Percentiles rank a stretch among this genome's conserved stretches.
phyloP scores from a whole-genome alignment of 2,113 vertebrate species.

The Parotia lawesii region DNA sequence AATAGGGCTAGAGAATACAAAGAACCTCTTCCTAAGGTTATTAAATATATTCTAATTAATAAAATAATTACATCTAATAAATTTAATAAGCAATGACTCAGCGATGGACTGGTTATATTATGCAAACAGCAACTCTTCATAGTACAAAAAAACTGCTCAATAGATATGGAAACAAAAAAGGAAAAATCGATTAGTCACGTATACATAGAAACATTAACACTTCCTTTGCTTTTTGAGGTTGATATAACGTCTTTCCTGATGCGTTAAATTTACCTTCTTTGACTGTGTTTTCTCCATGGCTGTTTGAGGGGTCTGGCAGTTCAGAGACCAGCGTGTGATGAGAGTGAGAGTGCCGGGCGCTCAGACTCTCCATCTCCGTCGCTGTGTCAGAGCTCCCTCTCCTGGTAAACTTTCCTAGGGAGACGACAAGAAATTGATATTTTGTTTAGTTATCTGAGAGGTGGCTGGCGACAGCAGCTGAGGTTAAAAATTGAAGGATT shows the following conservation, averaged over 20 bases:
- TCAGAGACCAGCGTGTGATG: conserved; percentile 91
- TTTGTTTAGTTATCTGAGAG: not conserved
- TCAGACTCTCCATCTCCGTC: conserved; percentile 90
- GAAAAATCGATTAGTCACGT: not conserved
- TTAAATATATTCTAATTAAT: not conserved
- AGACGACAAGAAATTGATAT: not conserved
- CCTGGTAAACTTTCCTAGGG: conserved; percentile 88
- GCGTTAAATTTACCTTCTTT: conserved; percentile 81
- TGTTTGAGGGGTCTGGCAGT: conserved; percentile 92
- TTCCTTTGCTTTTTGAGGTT: not conserved
- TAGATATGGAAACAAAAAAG: accelerated
- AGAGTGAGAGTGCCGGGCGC: conserved; percentile 89
- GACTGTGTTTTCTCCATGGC: conserved; percentile 90
- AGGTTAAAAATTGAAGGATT: not conserved
- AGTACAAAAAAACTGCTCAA: not conserved
- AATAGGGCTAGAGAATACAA: not conserved
- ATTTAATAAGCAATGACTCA: not conserved
- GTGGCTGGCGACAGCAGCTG: not conserved
- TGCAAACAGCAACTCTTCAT: not conserved
- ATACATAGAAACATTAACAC: not conserved
- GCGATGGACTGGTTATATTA: not conserved
- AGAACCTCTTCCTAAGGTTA: not conserved
- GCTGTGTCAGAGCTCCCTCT: conserved; percentile 91
- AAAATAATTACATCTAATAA: not conserved
- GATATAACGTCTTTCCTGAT: not conserved